Percentiles rank a stretch among this genome's conserved stretches.
These are phyloP conservation scores for Petrocephalus microphthalmus DNA, from an alignment of 2,113 vertebrate genomes.

Conservation along the genomic window DNA sequence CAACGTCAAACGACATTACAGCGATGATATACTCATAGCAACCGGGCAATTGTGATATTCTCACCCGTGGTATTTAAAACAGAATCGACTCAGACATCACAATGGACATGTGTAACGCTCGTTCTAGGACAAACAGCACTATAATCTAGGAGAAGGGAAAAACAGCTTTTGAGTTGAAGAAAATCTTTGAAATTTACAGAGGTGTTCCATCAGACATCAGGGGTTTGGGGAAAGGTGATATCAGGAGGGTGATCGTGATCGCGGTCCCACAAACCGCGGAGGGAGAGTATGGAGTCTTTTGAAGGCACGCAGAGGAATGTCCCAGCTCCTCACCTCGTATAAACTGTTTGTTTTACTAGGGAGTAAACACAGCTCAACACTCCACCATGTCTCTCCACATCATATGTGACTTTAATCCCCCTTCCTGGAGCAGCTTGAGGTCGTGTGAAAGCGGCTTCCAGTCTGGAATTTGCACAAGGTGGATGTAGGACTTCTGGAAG, in stretches of 20 bases:
- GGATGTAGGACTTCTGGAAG: neutral
- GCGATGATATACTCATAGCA: neutral
- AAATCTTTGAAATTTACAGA: neutral
- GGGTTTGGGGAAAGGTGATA: neutral
- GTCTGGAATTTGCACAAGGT: neutral
- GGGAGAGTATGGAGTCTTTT: neutral
- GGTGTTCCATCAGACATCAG: neutral
- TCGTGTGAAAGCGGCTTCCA: neutral
- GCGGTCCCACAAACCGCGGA: neutral
- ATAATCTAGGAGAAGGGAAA: neutral
- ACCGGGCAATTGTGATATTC: neutral
- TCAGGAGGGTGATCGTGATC: neutral
- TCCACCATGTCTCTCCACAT: neutral
- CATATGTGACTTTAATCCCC: neutral
- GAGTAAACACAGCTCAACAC: neutral
- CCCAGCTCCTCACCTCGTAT: neutral
- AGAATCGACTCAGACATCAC: neutral
- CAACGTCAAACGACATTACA: neutral
- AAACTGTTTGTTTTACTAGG: conserved; percentile 9
- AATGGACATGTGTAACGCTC: neutral
- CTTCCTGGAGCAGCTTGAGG: neutral
- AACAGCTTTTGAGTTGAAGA: neutral
- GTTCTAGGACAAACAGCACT: neutral
- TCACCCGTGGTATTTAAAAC: neutral
- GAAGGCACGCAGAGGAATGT: neutral